Evolutionary conservation across 2,888 invertebrate species (phyloP), one percentile per base, ranked within the genome.

Genomic region (Drosophila recens): DNA sequence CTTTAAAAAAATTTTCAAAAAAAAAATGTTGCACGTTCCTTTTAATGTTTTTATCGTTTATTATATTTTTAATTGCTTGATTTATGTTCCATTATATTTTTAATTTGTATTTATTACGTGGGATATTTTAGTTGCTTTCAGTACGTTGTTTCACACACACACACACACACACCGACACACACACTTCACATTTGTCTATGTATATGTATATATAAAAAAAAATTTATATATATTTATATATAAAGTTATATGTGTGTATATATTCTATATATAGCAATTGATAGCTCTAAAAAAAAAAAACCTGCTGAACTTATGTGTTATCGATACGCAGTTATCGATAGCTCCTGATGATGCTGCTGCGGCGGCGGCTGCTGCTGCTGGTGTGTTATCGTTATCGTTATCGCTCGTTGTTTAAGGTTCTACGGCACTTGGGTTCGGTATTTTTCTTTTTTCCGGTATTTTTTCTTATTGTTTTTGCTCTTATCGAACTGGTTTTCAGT

Each of bases 101-200:
- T n/a, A n/a, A n/a, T n/a, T n/a, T n/a, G n/a, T n/a, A n/a, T n/a
- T 63, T 65, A 56, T 72, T 59, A 66, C 76, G 63, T 75, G 67
- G 59, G 62, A 57, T 79, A 67, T 58, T 68, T 65, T 53, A 38
- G 46, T 67, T 75, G 49, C 54, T 66, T 59, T 72, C 71, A 73
- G 65, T 58, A 67, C 66, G 52, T 63, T 62, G 53, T 65, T 54
- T 11, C 30, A 58, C 58, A 49, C 59, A 59, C 49, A 61, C 42
- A n/a, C n/a, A 45, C 27, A 34, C 23, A 68, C 63, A 75, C 72
- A 67, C 48, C 23, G 23, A 23, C 23, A 23, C 23, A 23, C 4
- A 23, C 23, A 23, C 4, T 63, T 53, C 68, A 68, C 61, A 59
- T 17, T 40, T 51, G 23, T 34, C 30, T 17, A 49, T 46, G 36